Conservation (phyloP, 1,140 invertebrate genomes). For the Caenorhabditis latens region DNA sequence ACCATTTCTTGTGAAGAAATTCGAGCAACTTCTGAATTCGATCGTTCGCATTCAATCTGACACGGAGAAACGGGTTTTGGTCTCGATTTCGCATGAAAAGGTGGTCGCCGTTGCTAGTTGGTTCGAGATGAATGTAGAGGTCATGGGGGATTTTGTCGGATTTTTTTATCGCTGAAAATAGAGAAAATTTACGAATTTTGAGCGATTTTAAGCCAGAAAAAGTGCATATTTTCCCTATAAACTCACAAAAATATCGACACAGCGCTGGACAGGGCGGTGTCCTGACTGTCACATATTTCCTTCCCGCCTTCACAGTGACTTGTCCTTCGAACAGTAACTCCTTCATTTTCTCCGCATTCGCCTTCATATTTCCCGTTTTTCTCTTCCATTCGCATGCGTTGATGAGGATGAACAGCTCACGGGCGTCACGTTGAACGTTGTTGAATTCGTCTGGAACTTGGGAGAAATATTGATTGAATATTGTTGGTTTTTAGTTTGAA, state of each 20-base stretch:
- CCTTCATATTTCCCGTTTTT: constrained; percentile 62
- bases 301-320: constrained; percentile 59
- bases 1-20: constrained; percentile 38
- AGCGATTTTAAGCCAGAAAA: neutral
- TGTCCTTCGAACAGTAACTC: constrained; percentile 66
- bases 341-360: constrained; percentile 61
- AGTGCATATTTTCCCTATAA: neutral
- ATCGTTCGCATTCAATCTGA: constrained; percentile 31
- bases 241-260: constrained; percentile 70
- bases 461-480: neutral
- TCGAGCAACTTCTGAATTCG: constrained; percentile 21
- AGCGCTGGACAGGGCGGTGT: constrained; percentile 71
- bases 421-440: constrained; percentile 70
- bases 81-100: constrained; percentile 14
- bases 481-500: too few relatives aligned
- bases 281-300: constrained; percentile 58
- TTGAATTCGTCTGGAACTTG: constrained; percentile 61
- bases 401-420: constrained; percentile 71
- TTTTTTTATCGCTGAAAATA: constrained; percentile 68
- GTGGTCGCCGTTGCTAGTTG: neutral
- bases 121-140: constrained; percentile 3
- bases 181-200: neutral
- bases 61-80: constrained; percentile 42
- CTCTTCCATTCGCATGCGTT: constrained; percentile 73
- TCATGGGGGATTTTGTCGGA: constrained; percentile 61